These are phyloP conservation scores for Phrynosoma platyrhinos DNA, from an alignment of 2,113 vertebrate species.

Conservation along the genomic window DNA sequence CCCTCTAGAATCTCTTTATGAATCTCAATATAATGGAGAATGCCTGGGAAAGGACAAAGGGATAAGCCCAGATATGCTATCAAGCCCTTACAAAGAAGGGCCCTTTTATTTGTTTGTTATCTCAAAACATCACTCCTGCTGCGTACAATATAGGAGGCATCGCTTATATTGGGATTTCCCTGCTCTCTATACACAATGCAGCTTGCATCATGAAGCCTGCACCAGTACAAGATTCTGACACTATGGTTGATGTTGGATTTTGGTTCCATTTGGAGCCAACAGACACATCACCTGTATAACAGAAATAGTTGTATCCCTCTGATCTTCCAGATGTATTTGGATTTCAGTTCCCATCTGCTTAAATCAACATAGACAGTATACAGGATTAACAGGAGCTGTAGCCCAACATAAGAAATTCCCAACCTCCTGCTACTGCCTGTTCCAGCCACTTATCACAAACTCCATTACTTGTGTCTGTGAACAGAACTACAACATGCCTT, in stretches of 20 bases:
- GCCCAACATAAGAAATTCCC: too few species aligned
- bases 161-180: background rate
- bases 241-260: background rate
- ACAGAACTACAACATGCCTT: too few species aligned
- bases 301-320: background rate
- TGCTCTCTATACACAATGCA: background rate
- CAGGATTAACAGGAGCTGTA: background rate
- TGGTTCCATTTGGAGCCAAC: background rate
- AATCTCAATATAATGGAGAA: background rate
- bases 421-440: background rate
- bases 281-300: background rate
- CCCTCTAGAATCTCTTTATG: background rate
- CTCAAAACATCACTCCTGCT: background rate
- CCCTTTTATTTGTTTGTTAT: background rate
- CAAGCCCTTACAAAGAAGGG: background rate
- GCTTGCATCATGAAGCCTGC: too few species aligned
- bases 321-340: too few species aligned
- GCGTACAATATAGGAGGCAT: background rate
- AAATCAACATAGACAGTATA: background rate
- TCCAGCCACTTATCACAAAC: background rate
- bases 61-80: background rate
- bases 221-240: background rate
- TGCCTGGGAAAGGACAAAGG: background rate
- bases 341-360: too few species aligned
- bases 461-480: background rate